Evolutionary conservation across 2,888 invertebrate species (phyloP).

Genomic region (Sphinx pinastri): DNA sequence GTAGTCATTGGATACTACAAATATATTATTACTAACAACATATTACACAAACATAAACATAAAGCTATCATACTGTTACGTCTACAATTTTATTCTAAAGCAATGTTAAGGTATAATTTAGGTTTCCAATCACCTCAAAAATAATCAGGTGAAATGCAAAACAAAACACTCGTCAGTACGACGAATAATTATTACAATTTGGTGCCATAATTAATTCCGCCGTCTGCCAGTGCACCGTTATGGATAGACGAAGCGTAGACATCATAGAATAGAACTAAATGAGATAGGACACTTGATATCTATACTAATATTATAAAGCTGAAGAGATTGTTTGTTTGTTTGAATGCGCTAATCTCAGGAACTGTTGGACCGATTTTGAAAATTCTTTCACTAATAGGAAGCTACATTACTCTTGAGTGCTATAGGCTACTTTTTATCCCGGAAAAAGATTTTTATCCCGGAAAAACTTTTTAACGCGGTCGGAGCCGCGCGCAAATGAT

Average conservation of each 20-base stretch:
- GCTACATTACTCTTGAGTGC: too few species aligned
- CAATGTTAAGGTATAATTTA: not conserved
- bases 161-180: constrained; percentile 6
- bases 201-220: constrained; percentile 25
- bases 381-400: too few species aligned
- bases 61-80: not conserved
- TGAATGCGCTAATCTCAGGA: too few species aligned
- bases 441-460: too few species aligned
- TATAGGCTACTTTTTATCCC: too few species aligned
- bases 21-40: too few species aligned
- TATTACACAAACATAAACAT: not conserved
- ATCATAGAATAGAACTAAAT: constrained; percentile 7
- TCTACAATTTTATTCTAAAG: not conserved
- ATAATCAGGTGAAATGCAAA: not conserved
- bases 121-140: constrained; percentile 2
- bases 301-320: too few species aligned
- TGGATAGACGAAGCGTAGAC: constrained; percentile 18
- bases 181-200: constrained; percentile 26
- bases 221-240: constrained; percentile 21
- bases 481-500: too few species aligned
- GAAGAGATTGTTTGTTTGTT: too few species aligned
- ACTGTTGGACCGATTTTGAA: too few species aligned
- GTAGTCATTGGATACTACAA: too few species aligned
- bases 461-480: too few species aligned
- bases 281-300: not conserved